phyloP scores from a whole-genome alignment of 2,113 vertebrate genomes.

The Myotis brandtii region DNA sequence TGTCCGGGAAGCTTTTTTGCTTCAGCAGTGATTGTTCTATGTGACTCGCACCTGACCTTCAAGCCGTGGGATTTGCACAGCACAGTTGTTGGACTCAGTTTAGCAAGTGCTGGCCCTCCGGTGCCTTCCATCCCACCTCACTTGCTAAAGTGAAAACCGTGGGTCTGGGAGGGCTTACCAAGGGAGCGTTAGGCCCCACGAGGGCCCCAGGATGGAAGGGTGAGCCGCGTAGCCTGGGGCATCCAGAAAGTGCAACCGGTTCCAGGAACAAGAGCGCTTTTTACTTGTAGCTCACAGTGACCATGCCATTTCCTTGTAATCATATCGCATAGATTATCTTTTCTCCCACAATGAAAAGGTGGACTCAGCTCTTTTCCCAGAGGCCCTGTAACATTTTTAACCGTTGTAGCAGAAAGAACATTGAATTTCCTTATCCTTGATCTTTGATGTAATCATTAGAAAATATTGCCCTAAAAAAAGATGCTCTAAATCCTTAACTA shows the following conservation, averaged over 20 bases:
- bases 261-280: not conserved
- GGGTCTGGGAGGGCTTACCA: not conserved
- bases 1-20: not conserved
- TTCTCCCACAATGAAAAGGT: not conserved
- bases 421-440: not conserved
- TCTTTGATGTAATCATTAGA: not conserved
- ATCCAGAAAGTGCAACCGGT: not conserved
- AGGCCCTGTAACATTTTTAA: not conserved
- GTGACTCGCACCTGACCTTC: not conserved
- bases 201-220: not conserved
- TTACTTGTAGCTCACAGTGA: not conserved
- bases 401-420: slow-evolving; percentile 3
- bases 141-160: not conserved
- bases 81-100: not conserved
- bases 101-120: not conserved
- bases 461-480: not conserved
- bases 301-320: not conserved
- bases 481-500: slow-evolving; percentile 85
- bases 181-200: not conserved
- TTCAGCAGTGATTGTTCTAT: no score
- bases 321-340: not conserved
- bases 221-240: not conserved
- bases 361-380: not conserved
- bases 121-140: not conserved
- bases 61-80: not conserved